These are phyloP conservation scores for Zaprionus nigranus DNA, from an alignment of 1,140 invertebrate genomes.

Conservation along the genomic window DNA sequence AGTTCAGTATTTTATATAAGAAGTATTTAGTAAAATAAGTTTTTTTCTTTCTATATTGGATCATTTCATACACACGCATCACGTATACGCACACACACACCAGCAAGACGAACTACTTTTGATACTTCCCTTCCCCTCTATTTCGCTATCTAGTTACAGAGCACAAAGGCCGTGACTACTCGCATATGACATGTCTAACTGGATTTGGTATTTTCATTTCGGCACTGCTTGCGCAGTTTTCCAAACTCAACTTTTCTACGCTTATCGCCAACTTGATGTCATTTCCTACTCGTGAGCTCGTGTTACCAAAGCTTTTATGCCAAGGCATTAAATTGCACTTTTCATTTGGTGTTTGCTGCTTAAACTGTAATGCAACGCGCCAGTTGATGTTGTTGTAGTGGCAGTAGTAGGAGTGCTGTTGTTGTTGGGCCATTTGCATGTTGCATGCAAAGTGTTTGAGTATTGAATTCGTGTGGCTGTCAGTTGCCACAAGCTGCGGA, in stretches of 20 bases:
- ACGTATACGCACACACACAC: not conserved
- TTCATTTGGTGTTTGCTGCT: constrained; percentile 41
- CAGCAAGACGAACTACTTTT: not conserved
- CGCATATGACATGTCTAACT: constrained; percentile 3
- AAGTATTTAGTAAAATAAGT: no score
- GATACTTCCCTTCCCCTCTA: not conserved
- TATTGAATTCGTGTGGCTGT: constrained; percentile 25
- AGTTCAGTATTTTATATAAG: no score
- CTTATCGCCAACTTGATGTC: constrained; percentile 33
- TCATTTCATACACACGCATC: not conserved
- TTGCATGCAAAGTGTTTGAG: constrained; percentile 25
- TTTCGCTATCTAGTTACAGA: not conserved
- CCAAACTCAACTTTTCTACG: constrained; percentile 13
- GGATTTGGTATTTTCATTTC: constrained; percentile 22
- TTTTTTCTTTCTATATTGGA: no score
- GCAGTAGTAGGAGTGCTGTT: not conserved
- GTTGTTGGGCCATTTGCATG: constrained; percentile 64
- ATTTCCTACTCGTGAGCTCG: constrained; percentile 23
- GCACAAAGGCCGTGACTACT: not conserved
- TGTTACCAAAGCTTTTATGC: constrained; percentile 36
- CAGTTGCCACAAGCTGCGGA: constrained; percentile 26
- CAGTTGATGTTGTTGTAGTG: constrained; percentile 16
- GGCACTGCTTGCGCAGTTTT: constrained; percentile 7
- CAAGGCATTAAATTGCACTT: constrained; percentile 49
- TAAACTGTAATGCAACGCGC: constrained; percentile 37